These are phyloP conservation scores for Rhinopomastus cyanomelas DNA, from an alignment of 2,113 vertebrate genomes.

Conservation along the genomic window DNA sequence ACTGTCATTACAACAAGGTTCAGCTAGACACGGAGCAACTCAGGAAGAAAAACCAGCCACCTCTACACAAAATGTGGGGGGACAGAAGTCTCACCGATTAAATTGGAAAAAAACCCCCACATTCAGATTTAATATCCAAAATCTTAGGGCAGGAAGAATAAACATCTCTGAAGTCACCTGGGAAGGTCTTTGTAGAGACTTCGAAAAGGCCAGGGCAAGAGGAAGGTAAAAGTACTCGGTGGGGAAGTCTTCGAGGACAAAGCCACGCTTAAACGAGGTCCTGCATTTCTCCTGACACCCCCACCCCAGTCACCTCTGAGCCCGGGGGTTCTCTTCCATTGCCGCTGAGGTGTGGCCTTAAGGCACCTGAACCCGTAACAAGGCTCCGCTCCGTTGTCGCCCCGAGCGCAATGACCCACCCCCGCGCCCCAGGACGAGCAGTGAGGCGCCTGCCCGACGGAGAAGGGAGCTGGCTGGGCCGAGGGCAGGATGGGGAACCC, in stretches of 20 bases:
- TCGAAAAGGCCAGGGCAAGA: neutral
- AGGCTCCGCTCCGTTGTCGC: neutral
- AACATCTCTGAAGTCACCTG: neutral
- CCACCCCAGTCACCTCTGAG: fast-evolving
- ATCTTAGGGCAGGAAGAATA: neutral
- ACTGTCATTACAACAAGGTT: neutral
- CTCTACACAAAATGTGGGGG: no score
- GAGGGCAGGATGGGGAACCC: neutral
- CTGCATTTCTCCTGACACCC: fast-evolving
- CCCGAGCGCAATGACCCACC: neutral
- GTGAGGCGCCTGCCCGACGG: no score
- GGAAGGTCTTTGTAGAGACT: neutral
- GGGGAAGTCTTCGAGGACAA: neutral
- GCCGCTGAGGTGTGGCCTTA: no score
- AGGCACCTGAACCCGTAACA: neutral
- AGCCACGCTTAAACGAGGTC: neutral
- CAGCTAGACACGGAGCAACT: neutral
- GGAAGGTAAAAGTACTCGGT: neutral
- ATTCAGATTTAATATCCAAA: fast-evolving
- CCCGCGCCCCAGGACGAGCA: neutral
- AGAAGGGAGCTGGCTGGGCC: neutral
- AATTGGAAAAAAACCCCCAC: neutral
- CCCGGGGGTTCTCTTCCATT: neutral
- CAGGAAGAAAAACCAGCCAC: neutral
- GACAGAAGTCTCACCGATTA: no score